Percentiles rank a stretch among this genome's conserved stretches.
These are phyloP conservation scores for Heliconius hortense DNA, from an alignment of 2,888 invertebrate genomes.

Conservation along the genomic window DNA sequence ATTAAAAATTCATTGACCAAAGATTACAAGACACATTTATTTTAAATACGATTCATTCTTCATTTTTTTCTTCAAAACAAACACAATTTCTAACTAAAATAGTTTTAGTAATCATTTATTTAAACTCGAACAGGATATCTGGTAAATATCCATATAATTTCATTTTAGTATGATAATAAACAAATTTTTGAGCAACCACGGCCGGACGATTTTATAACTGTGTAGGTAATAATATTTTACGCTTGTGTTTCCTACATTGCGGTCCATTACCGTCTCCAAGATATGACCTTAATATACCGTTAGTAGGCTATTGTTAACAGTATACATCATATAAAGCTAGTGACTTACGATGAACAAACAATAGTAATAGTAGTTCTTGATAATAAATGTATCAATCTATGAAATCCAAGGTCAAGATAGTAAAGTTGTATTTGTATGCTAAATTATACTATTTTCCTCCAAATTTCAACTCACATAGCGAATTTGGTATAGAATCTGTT, in stretches of 20 bases:
- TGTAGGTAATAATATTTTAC: constrained; percentile 18
- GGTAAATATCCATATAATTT: background rate
- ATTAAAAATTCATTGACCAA: background rate
- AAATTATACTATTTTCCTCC: background rate
- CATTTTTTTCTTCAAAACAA: background rate
- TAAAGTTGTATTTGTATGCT: background rate
- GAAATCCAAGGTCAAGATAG: background rate
- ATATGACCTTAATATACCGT: constrained; percentile 23
- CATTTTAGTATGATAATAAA: background rate
- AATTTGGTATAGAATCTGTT: too few species aligned
- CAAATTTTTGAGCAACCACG: background rate
- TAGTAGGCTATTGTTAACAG: constrained; percentile 22
- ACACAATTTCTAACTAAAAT: background rate
- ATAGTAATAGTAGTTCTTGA: background rate
- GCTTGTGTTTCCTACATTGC: constrained; percentile 17
- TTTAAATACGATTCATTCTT: background rate
- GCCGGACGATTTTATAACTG: constrained; percentile 9
- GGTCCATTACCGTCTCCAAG: constrained; percentile 10
- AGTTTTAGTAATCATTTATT: background rate
- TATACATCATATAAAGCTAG: background rate
- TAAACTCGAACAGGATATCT: background rate
- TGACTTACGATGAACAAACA: constrained; percentile 3
- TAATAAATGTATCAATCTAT: constrained; percentile 1
- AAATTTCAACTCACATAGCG: background rate
- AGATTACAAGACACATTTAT: background rate